These are phyloP conservation scores for Apocheima hispidaria DNA, from an alignment of 2,888 invertebrate species.

Conservation along the genomic window DNA sequence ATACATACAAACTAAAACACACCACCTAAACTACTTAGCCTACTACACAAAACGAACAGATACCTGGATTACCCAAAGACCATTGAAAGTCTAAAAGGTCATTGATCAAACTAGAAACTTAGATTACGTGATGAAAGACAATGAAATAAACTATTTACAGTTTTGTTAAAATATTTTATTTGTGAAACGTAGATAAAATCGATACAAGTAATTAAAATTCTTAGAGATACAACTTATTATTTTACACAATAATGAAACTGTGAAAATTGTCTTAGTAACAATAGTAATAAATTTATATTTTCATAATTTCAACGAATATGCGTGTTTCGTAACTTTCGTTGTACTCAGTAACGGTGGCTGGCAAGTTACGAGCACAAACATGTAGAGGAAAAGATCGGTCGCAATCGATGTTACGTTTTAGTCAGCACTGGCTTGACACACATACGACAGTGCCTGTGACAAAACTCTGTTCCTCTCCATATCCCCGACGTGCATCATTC, in stretches of 20 bases:
- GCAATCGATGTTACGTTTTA: conserved; percentile 25
- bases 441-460: conserved; percentile 19
- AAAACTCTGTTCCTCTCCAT: conserved; percentile 19
- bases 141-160: conserved; percentile 52
- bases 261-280: conserved; percentile 81
- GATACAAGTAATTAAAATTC: conserved; percentile 86
- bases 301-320: conserved; percentile 66
- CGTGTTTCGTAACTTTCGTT: conserved; percentile 69
- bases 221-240: conserved; percentile 80
- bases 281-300: conserved; percentile 63
- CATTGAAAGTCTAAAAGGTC: too few species aligned
- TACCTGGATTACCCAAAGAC: too few species aligned
- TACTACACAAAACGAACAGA: too few species aligned
- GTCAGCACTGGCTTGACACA: conserved; percentile 24
- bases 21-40: too few species aligned
- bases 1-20: too few species aligned
- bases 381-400: conserved; percentile 21
- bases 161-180: conserved; percentile 85
- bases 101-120: too few species aligned
- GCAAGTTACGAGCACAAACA: conserved; percentile 14
- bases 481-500: conserved; percentile 2
- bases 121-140: conserved; percentile 18
- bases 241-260: conserved; percentile 82
- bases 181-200: conserved; percentile 86
- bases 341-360: conserved; percentile 36